phyloP scores from a whole-genome alignment of 2,113 vertebrate species.

The Passer domesticus region DNA sequence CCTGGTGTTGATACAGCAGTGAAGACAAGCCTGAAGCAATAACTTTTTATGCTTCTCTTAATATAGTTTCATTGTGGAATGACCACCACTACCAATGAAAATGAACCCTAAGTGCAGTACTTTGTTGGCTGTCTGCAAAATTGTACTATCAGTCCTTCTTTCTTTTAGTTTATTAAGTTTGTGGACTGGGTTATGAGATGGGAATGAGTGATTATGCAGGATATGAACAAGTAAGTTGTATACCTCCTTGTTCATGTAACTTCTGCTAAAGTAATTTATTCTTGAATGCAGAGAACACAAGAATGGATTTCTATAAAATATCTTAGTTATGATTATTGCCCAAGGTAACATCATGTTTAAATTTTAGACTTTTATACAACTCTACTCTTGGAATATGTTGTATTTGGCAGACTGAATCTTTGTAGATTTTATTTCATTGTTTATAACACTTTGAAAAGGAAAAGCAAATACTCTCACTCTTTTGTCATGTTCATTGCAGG shows the following conservation, averaged over 20 bases:
- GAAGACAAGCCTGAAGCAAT: not conserved
- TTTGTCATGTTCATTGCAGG: not conserved
- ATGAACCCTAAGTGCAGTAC: not conserved
- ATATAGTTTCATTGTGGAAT: not conserved
- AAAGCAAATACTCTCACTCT: not conserved
- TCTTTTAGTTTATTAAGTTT: slow-evolving; percentile 1
- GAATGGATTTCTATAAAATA: not conserved
- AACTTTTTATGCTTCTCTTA: not conserved
- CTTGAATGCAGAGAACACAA: not conserved
- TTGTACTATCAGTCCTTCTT: not conserved
- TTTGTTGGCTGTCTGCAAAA: not conserved
- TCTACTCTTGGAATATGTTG: not conserved
- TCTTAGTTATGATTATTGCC: not conserved
- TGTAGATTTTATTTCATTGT: not conserved
- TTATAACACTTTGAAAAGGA: not conserved
- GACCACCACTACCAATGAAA: not conserved
- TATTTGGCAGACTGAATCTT: not conserved
- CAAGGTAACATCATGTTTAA: not conserved
- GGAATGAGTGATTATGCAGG: not conserved
- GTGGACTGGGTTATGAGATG: not conserved
- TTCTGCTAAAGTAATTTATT: not conserved
- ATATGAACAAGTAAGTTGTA: not conserved
- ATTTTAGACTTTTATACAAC: not conserved
- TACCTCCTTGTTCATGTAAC: not conserved
- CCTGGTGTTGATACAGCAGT: not conserved